phyloP scores from a whole-genome alignment of 2,888 invertebrate genomes.

The Machimus atricapillus region DNA sequence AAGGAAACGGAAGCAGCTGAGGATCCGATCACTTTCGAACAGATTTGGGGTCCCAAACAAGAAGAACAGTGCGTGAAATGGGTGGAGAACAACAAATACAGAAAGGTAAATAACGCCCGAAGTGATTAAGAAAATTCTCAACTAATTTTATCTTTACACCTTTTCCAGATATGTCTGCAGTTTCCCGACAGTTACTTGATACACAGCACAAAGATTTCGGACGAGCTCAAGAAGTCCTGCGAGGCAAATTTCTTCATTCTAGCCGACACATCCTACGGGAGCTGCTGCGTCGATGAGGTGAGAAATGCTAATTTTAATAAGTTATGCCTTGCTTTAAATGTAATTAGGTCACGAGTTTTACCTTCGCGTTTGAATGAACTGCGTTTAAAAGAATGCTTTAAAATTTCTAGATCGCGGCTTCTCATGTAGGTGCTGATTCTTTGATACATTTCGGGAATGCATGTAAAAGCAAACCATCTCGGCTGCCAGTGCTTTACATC shows the following conservation, averaged over 20 bases:
- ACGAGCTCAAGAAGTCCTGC: constrained; percentile 63
- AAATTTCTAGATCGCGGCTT: constrained; percentile 79
- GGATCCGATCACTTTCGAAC: constrained; percentile 49
- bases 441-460: constrained; percentile 91
- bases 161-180: constrained; percentile 82
- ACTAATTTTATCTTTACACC: neutral
- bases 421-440: constrained; percentile 84
- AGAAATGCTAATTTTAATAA: neutral
- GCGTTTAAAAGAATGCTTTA: neutral
- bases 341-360: neutral
- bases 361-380: neutral
- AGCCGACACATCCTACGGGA: constrained; percentile 91
- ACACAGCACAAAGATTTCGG: constrained; percentile 73
- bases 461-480: constrained; percentile 79
- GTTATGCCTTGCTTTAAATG: neutral
- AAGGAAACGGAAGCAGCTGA: constrained; percentile 52
- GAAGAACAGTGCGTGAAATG: constrained; percentile 64
- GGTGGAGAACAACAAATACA: constrained; percentile 72
- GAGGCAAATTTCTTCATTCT: constrained; percentile 76
- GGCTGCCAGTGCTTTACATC: constrained; percentile 79
- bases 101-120: constrained; percentile 67
- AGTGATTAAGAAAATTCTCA: neutral
- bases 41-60: constrained; percentile 59
- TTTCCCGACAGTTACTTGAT: constrained; percentile 84
- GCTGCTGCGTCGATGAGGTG: constrained; percentile 65